Evolutionary conservation across 2,113 vertebrate genomes (phyloP).

Genomic region (Galbula dea): DNA sequence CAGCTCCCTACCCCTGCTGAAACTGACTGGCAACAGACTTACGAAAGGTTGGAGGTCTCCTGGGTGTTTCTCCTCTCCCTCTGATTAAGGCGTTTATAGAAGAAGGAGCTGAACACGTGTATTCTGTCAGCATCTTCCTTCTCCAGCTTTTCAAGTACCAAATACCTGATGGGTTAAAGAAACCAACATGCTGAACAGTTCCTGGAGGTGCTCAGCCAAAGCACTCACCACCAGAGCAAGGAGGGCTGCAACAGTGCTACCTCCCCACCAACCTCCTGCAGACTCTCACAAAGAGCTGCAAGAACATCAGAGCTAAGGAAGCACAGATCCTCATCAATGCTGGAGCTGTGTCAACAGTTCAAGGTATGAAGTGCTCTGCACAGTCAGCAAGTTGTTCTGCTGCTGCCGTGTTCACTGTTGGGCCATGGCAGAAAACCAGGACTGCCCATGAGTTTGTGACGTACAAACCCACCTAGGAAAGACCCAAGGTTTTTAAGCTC

Average conservation of each 20-base stretch:
- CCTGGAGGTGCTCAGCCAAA: not conserved
- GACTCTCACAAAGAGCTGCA: not conserved
- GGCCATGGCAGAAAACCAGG: not conserved
- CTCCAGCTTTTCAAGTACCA: conserved; percentile 93
- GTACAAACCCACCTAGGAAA: not conserved
- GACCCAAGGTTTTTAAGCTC: too few relatives aligned
- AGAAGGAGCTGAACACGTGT: conserved; percentile 98
- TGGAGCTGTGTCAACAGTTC: not conserved
- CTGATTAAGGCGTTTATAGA: conserved; percentile 98
- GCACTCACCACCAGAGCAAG: not conserved
- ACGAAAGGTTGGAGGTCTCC: conserved; percentile 89
- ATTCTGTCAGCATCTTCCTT: conserved; percentile 91
- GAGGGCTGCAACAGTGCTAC: not conserved
- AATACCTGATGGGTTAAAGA: conserved; percentile 77
- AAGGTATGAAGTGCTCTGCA: not conserved
- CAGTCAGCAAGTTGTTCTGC: not conserved
- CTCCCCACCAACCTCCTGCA: not conserved
- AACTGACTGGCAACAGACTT: conserved; percentile 71
- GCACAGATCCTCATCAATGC: not conserved
- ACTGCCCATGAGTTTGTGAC: not conserved
- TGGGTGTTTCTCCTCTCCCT: conserved; percentile 84
- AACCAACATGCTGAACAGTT: not conserved
- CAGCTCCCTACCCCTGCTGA: too few relatives aligned
- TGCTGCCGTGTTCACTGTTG: not conserved
- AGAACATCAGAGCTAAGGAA: not conserved